These are phyloP conservation scores for Stenoptilia bipunctidactyla DNA, from an alignment of 2,888 invertebrate genomes.

Conservation along the genomic window DNA sequence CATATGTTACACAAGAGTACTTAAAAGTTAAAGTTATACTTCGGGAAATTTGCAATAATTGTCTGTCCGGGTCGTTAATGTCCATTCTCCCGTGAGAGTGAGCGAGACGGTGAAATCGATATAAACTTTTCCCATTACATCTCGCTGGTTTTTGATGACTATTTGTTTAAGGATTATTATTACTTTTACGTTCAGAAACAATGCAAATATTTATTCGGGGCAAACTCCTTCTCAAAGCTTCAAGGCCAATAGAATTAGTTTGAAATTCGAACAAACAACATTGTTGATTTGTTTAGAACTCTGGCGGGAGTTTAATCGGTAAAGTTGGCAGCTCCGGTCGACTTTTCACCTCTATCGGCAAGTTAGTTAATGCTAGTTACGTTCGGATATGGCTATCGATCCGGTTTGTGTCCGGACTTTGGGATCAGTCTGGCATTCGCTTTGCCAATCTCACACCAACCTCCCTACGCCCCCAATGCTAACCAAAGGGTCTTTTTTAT, in stretches of 20 bases:
- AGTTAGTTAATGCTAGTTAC: slow-evolving; percentile 62
- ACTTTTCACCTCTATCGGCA: slow-evolving; percentile 53
- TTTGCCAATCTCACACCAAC: slow-evolving; percentile 31
- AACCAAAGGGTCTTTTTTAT: slow-evolving; percentile 48
- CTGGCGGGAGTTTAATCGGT: slow-evolving; percentile 45
- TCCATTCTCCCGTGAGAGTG: slow-evolving; percentile 18
- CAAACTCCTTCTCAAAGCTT: too few relatives aligned
- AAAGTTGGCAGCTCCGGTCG: slow-evolving; percentile 63
- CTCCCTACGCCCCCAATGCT: slow-evolving; percentile 15
- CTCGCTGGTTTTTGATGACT: slow-evolving; percentile 30
- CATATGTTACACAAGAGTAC: too few relatives aligned
- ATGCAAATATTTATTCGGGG: too few relatives aligned
- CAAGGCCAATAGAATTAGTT: too few relatives aligned
- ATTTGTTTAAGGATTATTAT: too few relatives aligned
- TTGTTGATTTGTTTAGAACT: slow-evolving; percentile 46
- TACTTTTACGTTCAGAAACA: too few relatives aligned
- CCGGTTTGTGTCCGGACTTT: slow-evolving; percentile 57
- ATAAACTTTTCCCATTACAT: slow-evolving; percentile 46
- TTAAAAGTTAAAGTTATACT: too few relatives aligned
- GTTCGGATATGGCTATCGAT: slow-evolving; percentile 62
- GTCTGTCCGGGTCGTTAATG: too few relatives aligned
- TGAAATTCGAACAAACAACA: slow-evolving; percentile 23
- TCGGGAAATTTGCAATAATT: too few relatives aligned
- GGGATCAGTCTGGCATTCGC: slow-evolving; percentile 60
- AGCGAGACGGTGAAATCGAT: slow-evolving; percentile 30